These are phyloP conservation scores for Norana najaformis DNA, from an alignment of 2,888 invertebrate genomes.

Conservation along the genomic window DNA sequence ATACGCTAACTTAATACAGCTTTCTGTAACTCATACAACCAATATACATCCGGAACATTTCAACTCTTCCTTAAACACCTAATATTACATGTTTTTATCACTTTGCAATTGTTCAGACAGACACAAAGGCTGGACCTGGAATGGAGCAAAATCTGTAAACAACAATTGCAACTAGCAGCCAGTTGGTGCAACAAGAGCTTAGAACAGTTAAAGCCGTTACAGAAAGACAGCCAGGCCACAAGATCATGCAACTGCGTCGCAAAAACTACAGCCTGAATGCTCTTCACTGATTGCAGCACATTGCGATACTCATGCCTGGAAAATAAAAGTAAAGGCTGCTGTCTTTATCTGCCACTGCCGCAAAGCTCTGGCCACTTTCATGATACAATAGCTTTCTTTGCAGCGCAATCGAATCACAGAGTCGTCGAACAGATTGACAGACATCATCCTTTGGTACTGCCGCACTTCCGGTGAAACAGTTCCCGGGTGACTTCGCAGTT, in stretches of 20 bases:
- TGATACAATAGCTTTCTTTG: background rate
- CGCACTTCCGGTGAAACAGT: background rate
- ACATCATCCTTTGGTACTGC: background rate
- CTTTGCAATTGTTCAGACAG: no score
- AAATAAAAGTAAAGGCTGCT: background rate
- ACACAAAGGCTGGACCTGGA: no score
- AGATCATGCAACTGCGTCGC: background rate
- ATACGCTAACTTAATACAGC: no score
- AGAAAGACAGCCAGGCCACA: no score
- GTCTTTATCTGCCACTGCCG: background rate
- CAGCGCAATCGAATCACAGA: background rate
- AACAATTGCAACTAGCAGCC: no score
- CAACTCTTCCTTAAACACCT: no score
- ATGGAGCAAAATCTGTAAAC: no score
- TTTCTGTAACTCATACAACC: no score
- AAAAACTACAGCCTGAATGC: background rate
- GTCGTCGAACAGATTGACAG: background rate
- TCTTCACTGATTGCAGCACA: background rate
- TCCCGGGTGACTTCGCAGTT: background rate
- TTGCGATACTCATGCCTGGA: background rate
- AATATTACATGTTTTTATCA: no score
- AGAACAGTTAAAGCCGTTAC: no score
- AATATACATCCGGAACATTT: no score
- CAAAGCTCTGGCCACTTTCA: background rate
- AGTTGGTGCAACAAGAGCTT: no score